A percentile compares a stretch with the other conserved stretches of the same genome.
Conservation (phyloP, 2,797 vertebrate genomes). For the Labroides dimidiatus region DNA sequence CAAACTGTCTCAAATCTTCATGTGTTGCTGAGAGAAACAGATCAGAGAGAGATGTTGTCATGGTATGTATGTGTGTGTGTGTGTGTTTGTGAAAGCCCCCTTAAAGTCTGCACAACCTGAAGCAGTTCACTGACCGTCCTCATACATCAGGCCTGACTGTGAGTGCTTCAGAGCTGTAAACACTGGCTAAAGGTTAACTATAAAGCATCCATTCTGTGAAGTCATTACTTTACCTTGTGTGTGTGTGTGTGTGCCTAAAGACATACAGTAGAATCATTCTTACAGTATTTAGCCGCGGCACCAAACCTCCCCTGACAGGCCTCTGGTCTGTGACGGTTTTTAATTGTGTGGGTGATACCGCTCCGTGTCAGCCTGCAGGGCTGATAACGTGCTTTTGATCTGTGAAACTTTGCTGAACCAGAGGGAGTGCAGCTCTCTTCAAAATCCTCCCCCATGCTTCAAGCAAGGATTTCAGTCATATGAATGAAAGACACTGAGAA, state of each 20-base stretch:
- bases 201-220: slow-evolving; percentile 17
- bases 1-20: background rate
- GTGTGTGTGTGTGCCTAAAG: too few species aligned
- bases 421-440: background rate
- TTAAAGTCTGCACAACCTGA: background rate
- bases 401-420: background rate
- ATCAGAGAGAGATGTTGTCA: background rate
- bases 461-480: too few species aligned
- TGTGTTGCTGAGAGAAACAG: background rate
- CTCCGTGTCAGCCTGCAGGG: background rate
- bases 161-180: slow-evolving; percentile 19
- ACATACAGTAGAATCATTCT: background rate
- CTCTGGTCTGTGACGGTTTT: background rate
- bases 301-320: background rate
- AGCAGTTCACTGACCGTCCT: background rate
- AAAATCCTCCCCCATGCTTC: background rate
- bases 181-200: slow-evolving; percentile 29
- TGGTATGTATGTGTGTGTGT: too few species aligned
- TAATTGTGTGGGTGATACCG: background rate
- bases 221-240: slow-evolving; percentile 1
- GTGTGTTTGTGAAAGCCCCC: slow-evolving; percentile 14
- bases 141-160: background rate
- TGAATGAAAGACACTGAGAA: too few species aligned
- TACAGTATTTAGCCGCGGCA: background rate
- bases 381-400: background rate